These are phyloP conservation scores for Sebastes elongatus DNA, from an alignment of 2,797 vertebrate genomes.

Conservation along the genomic window DNA sequence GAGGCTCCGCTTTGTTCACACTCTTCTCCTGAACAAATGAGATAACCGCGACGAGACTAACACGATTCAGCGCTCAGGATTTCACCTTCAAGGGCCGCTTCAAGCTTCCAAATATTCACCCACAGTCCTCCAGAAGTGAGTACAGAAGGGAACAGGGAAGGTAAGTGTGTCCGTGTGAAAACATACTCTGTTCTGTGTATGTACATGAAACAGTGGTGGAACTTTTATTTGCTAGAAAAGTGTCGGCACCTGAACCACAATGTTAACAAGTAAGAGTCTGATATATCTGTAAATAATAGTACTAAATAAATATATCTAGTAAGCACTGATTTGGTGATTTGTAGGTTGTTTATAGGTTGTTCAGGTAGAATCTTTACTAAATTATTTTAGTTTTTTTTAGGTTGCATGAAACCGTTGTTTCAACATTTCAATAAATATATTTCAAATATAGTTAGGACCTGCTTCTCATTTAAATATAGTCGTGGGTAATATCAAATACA, in stretches of 20 bases:
- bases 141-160: not conserved
- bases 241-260: not conserved
- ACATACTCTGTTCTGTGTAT: not conserved
- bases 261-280: not conserved
- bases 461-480: not conserved
- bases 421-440: not conserved
- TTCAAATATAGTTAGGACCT: not conserved
- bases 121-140: not conserved
- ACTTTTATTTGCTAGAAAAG: not conserved
- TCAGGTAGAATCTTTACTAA: not conserved
- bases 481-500: not conserved
- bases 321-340: not conserved
- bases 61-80: not conserved
- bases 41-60: conserved; percentile 9
- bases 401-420: not conserved
- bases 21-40: conserved; percentile 32
- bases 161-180: not conserved
- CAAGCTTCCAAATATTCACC: not conserved
- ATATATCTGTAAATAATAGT: not conserved
- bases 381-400: too few relatives aligned
- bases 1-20: conserved; percentile 6
- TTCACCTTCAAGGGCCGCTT: conserved; percentile 2
- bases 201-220: not conserved
- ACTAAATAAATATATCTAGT: not conserved
- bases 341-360: not conserved